Base-by-base conservation (phyloP, 2,113 vertebrate species). In the Gymnocephalus cernua region DNA sequence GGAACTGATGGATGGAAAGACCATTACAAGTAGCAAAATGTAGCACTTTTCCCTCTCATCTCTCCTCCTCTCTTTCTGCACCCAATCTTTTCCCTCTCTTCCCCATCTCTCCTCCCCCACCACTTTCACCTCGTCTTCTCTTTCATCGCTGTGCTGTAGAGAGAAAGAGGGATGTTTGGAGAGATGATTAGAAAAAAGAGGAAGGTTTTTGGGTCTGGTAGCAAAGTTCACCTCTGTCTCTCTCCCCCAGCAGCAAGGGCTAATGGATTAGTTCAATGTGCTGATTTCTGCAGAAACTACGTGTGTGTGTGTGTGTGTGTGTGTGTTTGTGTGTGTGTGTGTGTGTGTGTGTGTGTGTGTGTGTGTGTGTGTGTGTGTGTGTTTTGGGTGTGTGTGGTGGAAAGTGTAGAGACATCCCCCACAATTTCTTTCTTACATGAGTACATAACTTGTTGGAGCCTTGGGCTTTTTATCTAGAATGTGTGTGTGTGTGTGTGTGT, bases 261-360 rank as follows among this genome's bases (percentile, higher is more conserved):
- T 94, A 94, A 94, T 93, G 92, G 92, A 87, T 73, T 84, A 69
- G 74, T 86, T 87, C 73, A 89, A 89, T 83, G 66, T 90, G 92
- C 92, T 92, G 92, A 93, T 91, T 88, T 74, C 67, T 80, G 88
- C 79, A 88, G 74, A 53, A 45, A 64, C 29, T 54, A 9, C 15
- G 12, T 76, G 56, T 69, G 38, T 67, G 38, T 41, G 47, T 79
- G 59, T 63, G 62, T 67, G 63, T 53, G 72, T 80, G 35, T 51
- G 80, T 75, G 21, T 78, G 51, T 58, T 48, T 54, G 29, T 63
- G 53, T 50, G 23, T 75, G 27, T 53, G 29, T 16, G n/a, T 74
- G 51, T 66, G 48, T 76, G 35, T 38, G 45, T 79, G 80, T 77
- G n/a, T 79, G 45, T 79, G 58, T 63, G 61, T 66, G 62, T 53